A percentile compares a stretch with the other conserved stretches of the same genome.
Conservation (phyloP, 2,113 vertebrate genomes). For the Panthera tigris region DNA sequence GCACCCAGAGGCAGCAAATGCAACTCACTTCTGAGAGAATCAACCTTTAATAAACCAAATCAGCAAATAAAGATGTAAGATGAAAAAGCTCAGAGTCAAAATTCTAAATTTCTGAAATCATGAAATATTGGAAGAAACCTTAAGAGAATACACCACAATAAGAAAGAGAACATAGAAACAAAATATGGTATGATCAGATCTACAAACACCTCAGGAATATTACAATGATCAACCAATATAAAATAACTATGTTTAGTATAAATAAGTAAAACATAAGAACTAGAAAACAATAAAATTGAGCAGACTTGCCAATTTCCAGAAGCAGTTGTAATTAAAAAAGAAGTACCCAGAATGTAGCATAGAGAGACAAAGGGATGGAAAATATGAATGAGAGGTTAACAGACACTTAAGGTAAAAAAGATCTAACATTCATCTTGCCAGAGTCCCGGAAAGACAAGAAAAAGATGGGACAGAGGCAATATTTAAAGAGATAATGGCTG, state of each 20-base stretch:
- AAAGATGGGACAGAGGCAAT: background rate
- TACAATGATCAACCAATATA: background rate
- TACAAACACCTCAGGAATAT: background rate
- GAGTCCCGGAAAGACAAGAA: background rate
- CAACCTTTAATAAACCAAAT: background rate
- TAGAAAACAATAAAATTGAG: background rate
- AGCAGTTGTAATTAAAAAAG: background rate
- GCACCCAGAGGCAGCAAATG: background rate
- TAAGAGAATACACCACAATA: background rate
- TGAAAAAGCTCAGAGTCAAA: slow-evolving; percentile 4
- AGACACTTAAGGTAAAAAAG: background rate
- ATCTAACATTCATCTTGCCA: background rate
- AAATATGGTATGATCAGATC: background rate
- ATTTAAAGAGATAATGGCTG: background rate
- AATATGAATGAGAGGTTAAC: background rate
- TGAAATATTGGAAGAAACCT: background rate
- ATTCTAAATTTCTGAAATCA: background rate
- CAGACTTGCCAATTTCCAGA: background rate
- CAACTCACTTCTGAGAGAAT: background rate
- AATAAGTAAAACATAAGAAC: background rate
- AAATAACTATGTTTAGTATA: background rate
- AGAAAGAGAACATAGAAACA: background rate
- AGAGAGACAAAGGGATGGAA: background rate
- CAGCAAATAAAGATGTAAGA: background rate
- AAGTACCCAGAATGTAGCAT: background rate